Conservation (phyloP, 2,888 invertebrate species). For the Ormyrus rosae region DNA sequence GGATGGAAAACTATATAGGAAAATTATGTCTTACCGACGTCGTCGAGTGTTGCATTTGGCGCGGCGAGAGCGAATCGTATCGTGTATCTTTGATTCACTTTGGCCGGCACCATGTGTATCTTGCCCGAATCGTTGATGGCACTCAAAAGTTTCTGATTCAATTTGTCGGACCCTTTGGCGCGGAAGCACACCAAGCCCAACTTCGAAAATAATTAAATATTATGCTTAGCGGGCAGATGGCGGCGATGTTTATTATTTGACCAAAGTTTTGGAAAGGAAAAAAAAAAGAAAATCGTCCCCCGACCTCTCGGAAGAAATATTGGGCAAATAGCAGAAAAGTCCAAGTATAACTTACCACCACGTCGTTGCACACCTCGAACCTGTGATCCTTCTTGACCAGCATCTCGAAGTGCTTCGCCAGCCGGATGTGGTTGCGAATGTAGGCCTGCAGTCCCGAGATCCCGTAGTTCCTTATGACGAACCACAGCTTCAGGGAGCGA, state of each 20-base stretch:
- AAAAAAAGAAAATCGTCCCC: no score
- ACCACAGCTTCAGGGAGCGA: constrained; percentile 97
- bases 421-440: constrained; percentile 91
- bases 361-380: constrained; percentile 95
- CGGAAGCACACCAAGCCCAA: constrained; percentile 95
- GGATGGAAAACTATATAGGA: background rate
- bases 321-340: no score
- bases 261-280: background rate
- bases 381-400: constrained; percentile 88
- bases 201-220: constrained; percentile 74
- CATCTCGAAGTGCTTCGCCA: constrained; percentile 93
- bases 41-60: constrained; percentile 90
- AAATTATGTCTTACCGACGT: constrained; percentile 80
- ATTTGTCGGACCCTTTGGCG: constrained; percentile 85
- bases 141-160: constrained; percentile 94
- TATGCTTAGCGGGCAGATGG: background rate
- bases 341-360: constrained; percentile 81
- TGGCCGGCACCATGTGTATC: constrained; percentile 97
- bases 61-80: constrained; percentile 96
- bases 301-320: no score
- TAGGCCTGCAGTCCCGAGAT: constrained; percentile 95
- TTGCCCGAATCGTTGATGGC: constrained; percentile 96
- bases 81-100: constrained; percentile 91
- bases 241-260: background rate
- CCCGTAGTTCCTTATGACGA: constrained; percentile 95